Conservation (phyloP, 1,140 invertebrate genomes). For the Drosophila erecta region DNA sequence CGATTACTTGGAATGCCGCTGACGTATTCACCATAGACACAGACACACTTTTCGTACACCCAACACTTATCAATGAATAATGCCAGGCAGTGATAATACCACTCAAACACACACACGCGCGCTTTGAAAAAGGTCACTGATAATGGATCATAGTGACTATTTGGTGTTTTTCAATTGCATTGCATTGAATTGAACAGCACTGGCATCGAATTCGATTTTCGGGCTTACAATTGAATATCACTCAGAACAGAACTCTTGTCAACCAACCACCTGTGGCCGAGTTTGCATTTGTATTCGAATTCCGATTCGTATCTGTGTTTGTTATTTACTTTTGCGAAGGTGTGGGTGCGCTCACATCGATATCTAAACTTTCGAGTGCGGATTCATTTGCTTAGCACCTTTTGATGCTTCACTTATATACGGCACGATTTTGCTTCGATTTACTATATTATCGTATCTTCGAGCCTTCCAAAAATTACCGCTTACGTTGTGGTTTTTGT, state of each 20-base stretch:
- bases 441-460: not conserved
- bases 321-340: conserved; percentile 7
- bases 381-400: conserved; percentile 52
- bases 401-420: conserved; percentile 38
- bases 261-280: conserved; percentile 60
- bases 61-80: conserved; percentile 71
- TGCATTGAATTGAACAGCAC: conserved; percentile 46
- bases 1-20: conserved; percentile 61
- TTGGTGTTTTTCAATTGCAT: conserved; percentile 17
- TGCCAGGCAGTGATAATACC: conserved; percentile 53
- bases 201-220: conserved; percentile 24
- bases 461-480: conserved; percentile 24
- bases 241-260: conserved; percentile 37
- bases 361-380: conserved; percentile 14
- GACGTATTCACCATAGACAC: conserved; percentile 30
- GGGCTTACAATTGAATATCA: conserved; percentile 56
- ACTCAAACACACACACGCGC: conserved; percentile 7
- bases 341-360: conserved; percentile 15
- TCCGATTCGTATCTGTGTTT: conserved; percentile 18
- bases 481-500: conserved; percentile 61
- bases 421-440: conserved; percentile 14
- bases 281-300: conserved; percentile 12
- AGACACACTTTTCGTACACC: conserved; percentile 11
- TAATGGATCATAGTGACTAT: conserved; percentile 22
- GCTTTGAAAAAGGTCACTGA: conserved; percentile 41